Conservation (phyloP, 2,797 vertebrate species). For the Chiloscyllium punctatum region DNA sequence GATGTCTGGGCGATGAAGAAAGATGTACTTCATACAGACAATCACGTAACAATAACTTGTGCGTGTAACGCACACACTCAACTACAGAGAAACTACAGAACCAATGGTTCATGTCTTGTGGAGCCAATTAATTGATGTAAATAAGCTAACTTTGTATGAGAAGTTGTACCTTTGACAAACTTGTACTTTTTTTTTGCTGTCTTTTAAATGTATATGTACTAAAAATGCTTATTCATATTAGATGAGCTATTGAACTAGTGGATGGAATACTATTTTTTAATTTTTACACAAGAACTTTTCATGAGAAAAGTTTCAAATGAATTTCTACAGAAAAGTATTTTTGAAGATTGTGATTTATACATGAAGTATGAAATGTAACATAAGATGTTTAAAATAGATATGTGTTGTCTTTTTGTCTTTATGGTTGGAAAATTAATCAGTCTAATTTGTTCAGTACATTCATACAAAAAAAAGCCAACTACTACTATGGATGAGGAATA, state of each 20-base stretch:
- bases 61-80: constrained; percentile 12
- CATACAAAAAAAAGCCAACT: background rate
- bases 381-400: constrained; percentile 34
- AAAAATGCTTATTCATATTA: constrained; percentile 34
- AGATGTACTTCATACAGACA: constrained; percentile 24
- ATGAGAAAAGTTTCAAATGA: constrained; percentile 35
- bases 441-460: background rate
- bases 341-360: constrained; percentile 36
- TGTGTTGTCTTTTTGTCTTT: background rate
- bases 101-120: background rate
- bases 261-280: constrained; percentile 36
- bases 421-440: constrained; percentile 8
- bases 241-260: constrained; percentile 24
- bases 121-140: constrained; percentile 25
- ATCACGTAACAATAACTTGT: background rate
- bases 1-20: background rate
- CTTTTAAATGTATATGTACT: constrained; percentile 37
- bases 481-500: background rate
- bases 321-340: constrained; percentile 35
- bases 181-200: constrained; percentile 10
- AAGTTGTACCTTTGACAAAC: constrained; percentile 21
- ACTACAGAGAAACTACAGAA: constrained; percentile 27
- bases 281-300: constrained; percentile 31
- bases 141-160: constrained; percentile 36
- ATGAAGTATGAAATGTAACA: constrained; percentile 38